Evolutionary conservation across 2,113 vertebrate genomes (phyloP), one percentile per base, ranked within the genome.

Genomic region (Cyprinodon brontotheroides): DNA sequence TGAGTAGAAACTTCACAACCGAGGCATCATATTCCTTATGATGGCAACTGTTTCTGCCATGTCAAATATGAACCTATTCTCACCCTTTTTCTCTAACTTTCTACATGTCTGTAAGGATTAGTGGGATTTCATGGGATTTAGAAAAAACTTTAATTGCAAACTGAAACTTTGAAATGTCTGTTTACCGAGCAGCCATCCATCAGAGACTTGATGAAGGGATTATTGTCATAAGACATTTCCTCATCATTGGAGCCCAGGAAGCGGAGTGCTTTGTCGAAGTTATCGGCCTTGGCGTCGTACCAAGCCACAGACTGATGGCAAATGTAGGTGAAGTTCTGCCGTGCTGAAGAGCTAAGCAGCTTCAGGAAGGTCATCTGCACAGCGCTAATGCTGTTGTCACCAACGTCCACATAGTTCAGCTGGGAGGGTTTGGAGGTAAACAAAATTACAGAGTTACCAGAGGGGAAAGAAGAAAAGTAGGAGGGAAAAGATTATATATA

Each of bases 301-400:
- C 98, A 99, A 79, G 97, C 97, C 53, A 93, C 94, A 0, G 98
- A 99, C 90, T 98, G 97, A 84, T 99, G 97, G 87, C 98, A 99
- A 80, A 95, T 94, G 86, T 99, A 99, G 77, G 97, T 98, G 92
- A 99, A 98, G 92, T 99, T 99, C 87, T 99, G 97, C 68, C 96
- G 92, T 9, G 97, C 98, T 11, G 97, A 96, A 48, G 97, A 96
- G 84, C 97, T 99, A 80, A 99, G 94, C 86, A 99, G 94, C 92
- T 96, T 98, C 86, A 99, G 94, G 95, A 99, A 99, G 76, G 97
- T 99, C 97, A 99, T 98, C 93, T 99, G 98, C 72, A 99, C 97
- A 45, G 93, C 91, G 83, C 93, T 97, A 89, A 99, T 97, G 59
- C 93, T 92, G 91, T 93, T 96, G 74, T 97, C 97, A 88, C 93